Percentiles rank a stretch among this genome's conserved stretches.
Conservation (phyloP, 2,797 vertebrate genomes). For the Onychomys arenicola region DNA sequence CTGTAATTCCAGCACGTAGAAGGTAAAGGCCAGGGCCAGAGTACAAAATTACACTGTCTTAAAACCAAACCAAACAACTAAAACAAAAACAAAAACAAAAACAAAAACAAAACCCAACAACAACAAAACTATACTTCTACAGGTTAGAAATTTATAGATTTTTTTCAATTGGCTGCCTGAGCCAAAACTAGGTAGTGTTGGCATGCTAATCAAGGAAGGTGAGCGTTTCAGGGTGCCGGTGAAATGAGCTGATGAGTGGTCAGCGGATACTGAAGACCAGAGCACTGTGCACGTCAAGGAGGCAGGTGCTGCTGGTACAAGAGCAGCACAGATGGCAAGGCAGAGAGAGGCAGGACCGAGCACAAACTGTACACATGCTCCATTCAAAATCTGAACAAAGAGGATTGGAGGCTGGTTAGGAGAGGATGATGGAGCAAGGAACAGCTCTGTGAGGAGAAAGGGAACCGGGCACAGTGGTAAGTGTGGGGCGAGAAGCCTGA, state of each 20-base stretch:
- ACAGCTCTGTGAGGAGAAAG: neutral
- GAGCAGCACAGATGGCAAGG: neutral
- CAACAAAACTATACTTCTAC: neutral
- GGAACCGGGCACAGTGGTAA: neutral
- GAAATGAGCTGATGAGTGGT: neutral
- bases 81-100: neutral
- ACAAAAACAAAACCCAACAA: neutral
- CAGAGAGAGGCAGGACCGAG: neutral
- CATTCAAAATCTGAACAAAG: neutral
- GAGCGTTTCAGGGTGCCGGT: neutral
- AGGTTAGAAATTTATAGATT: neutral
- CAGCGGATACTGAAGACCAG: neutral
- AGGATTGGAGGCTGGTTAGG: neutral
- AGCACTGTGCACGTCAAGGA: neutral
- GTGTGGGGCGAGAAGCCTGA: neutral
- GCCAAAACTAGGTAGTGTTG: neutral
- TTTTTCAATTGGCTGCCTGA: neutral
- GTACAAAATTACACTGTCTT: neutral
- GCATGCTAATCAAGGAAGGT: neutral
- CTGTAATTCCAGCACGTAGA: neutral
- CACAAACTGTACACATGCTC: neutral
- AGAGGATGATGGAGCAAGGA: neutral
- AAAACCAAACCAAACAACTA: neutral
- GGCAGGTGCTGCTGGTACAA: neutral
- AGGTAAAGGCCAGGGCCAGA: neutral